phyloP scores from a whole-genome alignment of 1,140 invertebrate genomes.

The Nephila pilipes region DNA sequence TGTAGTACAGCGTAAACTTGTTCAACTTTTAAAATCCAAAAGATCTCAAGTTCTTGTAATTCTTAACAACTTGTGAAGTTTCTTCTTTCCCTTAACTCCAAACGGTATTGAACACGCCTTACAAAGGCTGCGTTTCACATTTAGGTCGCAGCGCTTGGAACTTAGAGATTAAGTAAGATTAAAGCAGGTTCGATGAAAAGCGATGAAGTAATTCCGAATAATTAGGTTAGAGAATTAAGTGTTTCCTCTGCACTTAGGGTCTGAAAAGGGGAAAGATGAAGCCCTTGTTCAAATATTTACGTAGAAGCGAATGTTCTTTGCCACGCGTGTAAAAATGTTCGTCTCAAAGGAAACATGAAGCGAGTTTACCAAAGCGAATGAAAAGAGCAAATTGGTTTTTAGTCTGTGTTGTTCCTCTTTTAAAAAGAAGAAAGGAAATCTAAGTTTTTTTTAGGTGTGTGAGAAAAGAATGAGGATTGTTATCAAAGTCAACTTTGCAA shows the following conservation, averaged over 20 bases:
- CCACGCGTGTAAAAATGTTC: not conserved
- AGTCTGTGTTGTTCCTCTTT: too few species aligned
- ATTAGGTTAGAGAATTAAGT: conserved; percentile 33
- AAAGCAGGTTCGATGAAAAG: not conserved
- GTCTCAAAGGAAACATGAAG: not conserved
- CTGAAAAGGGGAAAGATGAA: conserved; percentile 7
- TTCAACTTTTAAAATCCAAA: too few species aligned
- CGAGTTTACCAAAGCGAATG: not conserved
- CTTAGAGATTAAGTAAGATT: conserved; percentile 28
- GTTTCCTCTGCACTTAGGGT: conserved; percentile 5
- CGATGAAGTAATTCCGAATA: conserved; percentile 19
- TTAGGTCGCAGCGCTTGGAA: not conserved
- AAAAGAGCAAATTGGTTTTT: too few species aligned
- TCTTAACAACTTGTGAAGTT: not conserved
- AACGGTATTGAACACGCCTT: not conserved
- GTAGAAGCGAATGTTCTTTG: not conserved
- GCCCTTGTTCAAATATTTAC: not conserved
- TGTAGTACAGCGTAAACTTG: too few species aligned
- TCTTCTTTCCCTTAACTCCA: not conserved
- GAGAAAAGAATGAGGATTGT: too few species aligned
- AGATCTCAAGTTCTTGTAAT: not conserved
- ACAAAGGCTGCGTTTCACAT: not conserved
- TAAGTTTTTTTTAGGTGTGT: too few species aligned
- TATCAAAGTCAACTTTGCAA: too few species aligned
- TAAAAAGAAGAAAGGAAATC: too few species aligned